Base-by-base conservation (phyloP, 2,113 vertebrate species). In the Brachypodius melanocephalos region DNA sequence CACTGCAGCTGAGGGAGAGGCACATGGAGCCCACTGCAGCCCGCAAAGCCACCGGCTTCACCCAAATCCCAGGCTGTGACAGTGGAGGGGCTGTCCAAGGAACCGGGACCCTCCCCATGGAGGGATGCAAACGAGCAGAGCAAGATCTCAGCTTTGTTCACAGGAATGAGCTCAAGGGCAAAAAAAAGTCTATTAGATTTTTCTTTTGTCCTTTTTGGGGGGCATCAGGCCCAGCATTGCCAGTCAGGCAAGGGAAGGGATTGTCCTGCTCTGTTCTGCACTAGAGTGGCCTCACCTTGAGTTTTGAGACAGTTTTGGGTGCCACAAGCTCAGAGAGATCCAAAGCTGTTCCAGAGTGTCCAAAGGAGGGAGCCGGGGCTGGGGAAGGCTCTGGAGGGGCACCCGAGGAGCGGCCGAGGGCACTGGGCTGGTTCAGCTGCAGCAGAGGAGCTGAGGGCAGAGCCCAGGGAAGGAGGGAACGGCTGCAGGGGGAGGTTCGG, bases 121-220 rank as follows among this genome's bases (percentile, higher is more conserved):
- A 61, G 15, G 18, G 58, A 83, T 49, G 26, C 21, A 32, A 28
- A 87, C 78, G 42, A 36, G 8, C 3, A 25, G 17, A 38, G 40
- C 16, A 86, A 67, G 45, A 58, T 19, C 46, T 42, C 79, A 69
- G 42, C 58, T 68, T 55, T 8, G 3, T 14, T 69, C 75, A 45
- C 25, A 54, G 17, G 6, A 66, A 38, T 0, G 1, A 85, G 40
- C 8, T 29, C 31, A 40, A 24, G 15, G n/a, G 17, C 24, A 36
- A 32, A 34, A 49, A 49, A 49, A 45, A 52, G 59, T 0, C 1
- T 8, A 6, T 19, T 26, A 6, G 46, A 42, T 34, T 75, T 67
- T 75, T 54, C 46, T 31, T 67, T 59, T 4, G 1, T 26, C 25
- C 5, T 42, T 67, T 61, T 42, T 11, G 17, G 2, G 11, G 17